Conservation (phyloP, 2,888 invertebrate species). For the Torymus tubicola region DNA sequence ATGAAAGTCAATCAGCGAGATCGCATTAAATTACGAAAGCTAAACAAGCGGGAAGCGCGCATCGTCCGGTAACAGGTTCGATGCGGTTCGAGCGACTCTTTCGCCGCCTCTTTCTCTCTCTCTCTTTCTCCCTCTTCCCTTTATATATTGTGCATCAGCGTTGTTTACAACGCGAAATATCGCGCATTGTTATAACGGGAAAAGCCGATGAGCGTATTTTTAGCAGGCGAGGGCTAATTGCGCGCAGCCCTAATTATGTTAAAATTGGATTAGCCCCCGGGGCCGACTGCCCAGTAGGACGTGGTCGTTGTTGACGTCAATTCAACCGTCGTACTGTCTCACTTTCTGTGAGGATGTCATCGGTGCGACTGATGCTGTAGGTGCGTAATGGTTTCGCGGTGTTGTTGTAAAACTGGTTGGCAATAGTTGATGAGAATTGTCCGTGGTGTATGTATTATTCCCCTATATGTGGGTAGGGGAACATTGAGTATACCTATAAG, state of each 20-base stretch:
- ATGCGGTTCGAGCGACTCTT: not conserved
- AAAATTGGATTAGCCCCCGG: constrained; percentile 65
- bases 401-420: too few species aligned
- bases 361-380: too few species aligned
- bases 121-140: not conserved
- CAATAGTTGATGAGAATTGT: too few species aligned
- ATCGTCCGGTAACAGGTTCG: constrained; percentile 12
- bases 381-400: too few species aligned
- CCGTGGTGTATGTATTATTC: too few species aligned
- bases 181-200: not conserved
- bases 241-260: constrained; percentile 65
- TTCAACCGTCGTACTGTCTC: not conserved
- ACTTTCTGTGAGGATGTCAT: too few species aligned
- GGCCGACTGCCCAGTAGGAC: constrained; percentile 70
- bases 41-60: not conserved
- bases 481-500: too few species aligned
- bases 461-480: too few species aligned
- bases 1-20: constrained; percentile 10
- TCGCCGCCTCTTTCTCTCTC: not conserved
- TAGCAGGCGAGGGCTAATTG: constrained; percentile 52
- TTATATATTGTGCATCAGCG: too few species aligned
- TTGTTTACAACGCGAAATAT: too few species aligned
- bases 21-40: constrained; percentile 3
- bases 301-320: constrained; percentile 69
- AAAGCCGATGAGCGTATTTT: not conserved